Evolutionary conservation across 2,797 vertebrate genomes (phyloP).

Genomic region (Leuciscus waleckii): DNA sequence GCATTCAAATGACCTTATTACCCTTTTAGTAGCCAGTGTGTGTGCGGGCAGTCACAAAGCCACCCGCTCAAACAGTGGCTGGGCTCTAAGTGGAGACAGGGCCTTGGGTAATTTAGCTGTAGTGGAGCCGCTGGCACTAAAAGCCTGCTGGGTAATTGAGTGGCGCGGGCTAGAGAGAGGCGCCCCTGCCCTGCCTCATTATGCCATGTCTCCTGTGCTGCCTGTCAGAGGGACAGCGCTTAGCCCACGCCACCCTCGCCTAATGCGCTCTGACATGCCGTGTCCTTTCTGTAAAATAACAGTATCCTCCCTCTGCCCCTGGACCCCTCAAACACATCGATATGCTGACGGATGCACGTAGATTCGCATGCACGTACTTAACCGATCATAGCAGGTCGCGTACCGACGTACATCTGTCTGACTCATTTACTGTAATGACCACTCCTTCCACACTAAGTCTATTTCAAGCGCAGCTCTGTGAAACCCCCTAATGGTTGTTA

Average conservation of each 20-base stretch:
- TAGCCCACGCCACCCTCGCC: constrained; percentile 70
- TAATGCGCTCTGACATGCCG: constrained; percentile 82
- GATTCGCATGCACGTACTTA: constrained; percentile 38
- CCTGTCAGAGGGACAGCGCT: constrained; percentile 59
- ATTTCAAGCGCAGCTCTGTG: constrained; percentile 8
- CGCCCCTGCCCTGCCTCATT: constrained; percentile 86
- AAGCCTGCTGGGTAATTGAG: constrained; percentile 97
- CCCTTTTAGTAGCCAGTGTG: constrained; percentile 81
- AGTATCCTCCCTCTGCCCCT: constrained; percentile 70
- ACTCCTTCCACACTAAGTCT: constrained; percentile 9
- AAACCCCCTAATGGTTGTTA: constrained; percentile 14
- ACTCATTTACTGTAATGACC: constrained; percentile 34
- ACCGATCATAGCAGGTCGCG: constrained; percentile 15
- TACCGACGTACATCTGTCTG: constrained; percentile 29
- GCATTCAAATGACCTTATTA: constrained; percentile 89
- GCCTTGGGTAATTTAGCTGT: constrained; percentile 94
- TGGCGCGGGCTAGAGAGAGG: constrained; percentile 83
- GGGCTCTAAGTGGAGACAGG: constrained; percentile 77
- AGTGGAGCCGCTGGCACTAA: constrained; percentile 90
- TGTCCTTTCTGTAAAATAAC: constrained; percentile 81
- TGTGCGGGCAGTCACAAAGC: constrained; percentile 68
- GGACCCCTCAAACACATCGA: constrained; percentile 57
- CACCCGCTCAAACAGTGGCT: constrained; percentile 71
- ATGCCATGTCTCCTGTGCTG: constrained; percentile 74
- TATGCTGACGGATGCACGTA: constrained; percentile 60